Conservation (phyloP, 2,113 vertebrate genomes). For the Pagrus major region DNA sequence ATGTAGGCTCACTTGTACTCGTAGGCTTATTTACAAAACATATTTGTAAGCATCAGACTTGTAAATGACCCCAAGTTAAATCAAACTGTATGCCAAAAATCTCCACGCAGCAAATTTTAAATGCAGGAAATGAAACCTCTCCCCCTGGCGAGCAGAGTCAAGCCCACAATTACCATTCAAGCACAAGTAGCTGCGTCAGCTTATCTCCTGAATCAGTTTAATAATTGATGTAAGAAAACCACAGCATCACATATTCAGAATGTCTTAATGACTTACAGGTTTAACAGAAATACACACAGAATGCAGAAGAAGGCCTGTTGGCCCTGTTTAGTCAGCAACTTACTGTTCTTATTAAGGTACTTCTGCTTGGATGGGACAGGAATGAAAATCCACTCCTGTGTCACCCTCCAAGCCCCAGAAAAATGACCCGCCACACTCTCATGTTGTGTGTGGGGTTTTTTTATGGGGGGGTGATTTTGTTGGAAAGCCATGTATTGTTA, state of each 20-base stretch:
- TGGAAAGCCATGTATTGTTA: too few relatives aligned
- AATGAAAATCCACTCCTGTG: too few relatives aligned
- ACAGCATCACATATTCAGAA: slow-evolving; percentile 38
- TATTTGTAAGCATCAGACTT: slow-evolving; percentile 1
- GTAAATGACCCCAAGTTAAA: slow-evolving; percentile 4
- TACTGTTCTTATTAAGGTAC: not conserved
- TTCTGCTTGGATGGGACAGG: too few relatives aligned
- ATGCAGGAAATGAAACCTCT: slow-evolving; percentile 37
- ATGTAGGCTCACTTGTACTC: not conserved
- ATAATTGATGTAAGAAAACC: slow-evolving; percentile 60
- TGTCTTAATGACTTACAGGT: slow-evolving; percentile 37
- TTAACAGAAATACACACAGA: slow-evolving; percentile 24
- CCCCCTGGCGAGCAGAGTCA: slow-evolving; percentile 26
- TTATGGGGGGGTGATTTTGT: too few relatives aligned
- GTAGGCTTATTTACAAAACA: not conserved
- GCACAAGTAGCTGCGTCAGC: slow-evolving; percentile 53
- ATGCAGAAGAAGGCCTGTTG: slow-evolving; percentile 12
- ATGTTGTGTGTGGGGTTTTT: too few relatives aligned
- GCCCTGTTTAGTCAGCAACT: slow-evolving; percentile 4
- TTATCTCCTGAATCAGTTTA: slow-evolving; percentile 48
- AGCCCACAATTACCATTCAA: slow-evolving; percentile 45
- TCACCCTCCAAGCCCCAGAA: too few relatives aligned
- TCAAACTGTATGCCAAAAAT: slow-evolving; percentile 20
- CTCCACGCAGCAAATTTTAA: slow-evolving; percentile 11
- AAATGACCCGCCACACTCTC: too few relatives aligned